phyloP scores from a whole-genome alignment of 2,888 invertebrate genomes.

The Drosophila eohydei region DNA sequence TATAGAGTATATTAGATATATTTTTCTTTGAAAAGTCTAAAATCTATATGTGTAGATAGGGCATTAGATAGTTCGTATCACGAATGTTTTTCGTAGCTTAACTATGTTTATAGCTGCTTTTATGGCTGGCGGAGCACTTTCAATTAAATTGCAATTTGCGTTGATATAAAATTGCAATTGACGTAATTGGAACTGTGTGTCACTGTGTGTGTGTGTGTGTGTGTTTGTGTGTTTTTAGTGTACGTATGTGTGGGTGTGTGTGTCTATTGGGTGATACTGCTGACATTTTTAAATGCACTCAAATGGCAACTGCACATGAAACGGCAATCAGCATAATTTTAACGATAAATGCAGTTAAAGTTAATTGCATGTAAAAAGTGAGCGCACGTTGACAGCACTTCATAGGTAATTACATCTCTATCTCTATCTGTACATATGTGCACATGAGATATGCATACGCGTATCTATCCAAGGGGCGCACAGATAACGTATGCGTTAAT shows the following conservation, averaged over 20 bases:
- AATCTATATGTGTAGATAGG: background rate
- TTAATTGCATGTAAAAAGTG: constrained; percentile 64
- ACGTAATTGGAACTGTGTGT: constrained; percentile 27
- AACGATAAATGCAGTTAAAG: constrained; percentile 59
- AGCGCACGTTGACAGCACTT: constrained; percentile 32
- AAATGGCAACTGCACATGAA: constrained; percentile 50
- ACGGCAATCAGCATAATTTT: constrained; percentile 57
- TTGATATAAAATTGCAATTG: constrained; percentile 66
- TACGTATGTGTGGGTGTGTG: background rate
- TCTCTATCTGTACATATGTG: constrained; percentile 1
- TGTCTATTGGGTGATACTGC: constrained; percentile 17
- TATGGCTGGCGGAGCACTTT: constrained; percentile 42
- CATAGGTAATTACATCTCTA: constrained; percentile 36
- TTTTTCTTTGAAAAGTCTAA: background rate
- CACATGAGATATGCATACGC: background rate
- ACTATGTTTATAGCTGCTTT: constrained; percentile 39
- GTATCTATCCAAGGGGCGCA: constrained; percentile 1
- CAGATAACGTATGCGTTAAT: constrained; percentile 10
- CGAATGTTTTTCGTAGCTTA: constrained; percentile 11
- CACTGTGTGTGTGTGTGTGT: constrained; percentile 5
- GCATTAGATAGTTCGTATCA: constrained; percentile 1
- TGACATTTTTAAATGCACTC: constrained; percentile 45
- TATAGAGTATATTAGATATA: background rate
- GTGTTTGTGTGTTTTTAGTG: background rate
- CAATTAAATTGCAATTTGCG: constrained; percentile 77